Base-by-base conservation (phyloP, 1,140 invertebrate genomes). In the Alviniconcha marisindica region DNA sequence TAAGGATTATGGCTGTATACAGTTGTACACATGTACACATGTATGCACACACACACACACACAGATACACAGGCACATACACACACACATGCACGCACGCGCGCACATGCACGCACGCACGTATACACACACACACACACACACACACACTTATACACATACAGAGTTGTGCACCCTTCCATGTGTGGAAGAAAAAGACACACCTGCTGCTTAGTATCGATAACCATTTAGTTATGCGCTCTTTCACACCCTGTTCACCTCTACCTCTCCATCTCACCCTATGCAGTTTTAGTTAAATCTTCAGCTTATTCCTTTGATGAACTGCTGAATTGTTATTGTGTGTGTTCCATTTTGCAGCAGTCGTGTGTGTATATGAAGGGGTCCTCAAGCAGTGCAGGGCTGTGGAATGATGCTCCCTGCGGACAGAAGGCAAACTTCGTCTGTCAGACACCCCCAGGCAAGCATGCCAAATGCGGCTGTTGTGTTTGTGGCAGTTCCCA, bases 391-490 rank as follows among this genome's bases (percentile, higher is more conserved):
- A 56, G 56, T 33, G 85, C 73, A 44, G 85, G 85, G 38, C 48
- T 76, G 24, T 86, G 85, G 85, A 81, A 74, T 15, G 77, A 84
- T 48, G 69, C 60, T 24, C 38, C 78, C 4, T 86, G 85, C 71
- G 71, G 80, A 33, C 40, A 40, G n/a, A 51, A 71, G 24, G 40
- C 73, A 1, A 81, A 81, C 33, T 84, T 66, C 56, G 51, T 86
- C 42, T 86, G 85, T 73, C 85, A 86, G 56, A 71, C 81, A 0
- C 31, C 18, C 54, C 77, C 80, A 76, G 71, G 85, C 84, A 44
- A 44, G 73, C 31, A 74, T 24, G 24, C 21, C n/a, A n/a, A n/a
- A n/a, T n/a, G n/a, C n/a, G n/a, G n/a, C n/a, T n/a, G n/a, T n/a
- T n/a, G n/a, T n/a, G n/a, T n/a, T n/a, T n/a, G n/a, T n/a, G n/a